phyloP scores from a whole-genome alignment of 2,797 vertebrate genomes.

The Oreochromis mossambicus region DNA sequence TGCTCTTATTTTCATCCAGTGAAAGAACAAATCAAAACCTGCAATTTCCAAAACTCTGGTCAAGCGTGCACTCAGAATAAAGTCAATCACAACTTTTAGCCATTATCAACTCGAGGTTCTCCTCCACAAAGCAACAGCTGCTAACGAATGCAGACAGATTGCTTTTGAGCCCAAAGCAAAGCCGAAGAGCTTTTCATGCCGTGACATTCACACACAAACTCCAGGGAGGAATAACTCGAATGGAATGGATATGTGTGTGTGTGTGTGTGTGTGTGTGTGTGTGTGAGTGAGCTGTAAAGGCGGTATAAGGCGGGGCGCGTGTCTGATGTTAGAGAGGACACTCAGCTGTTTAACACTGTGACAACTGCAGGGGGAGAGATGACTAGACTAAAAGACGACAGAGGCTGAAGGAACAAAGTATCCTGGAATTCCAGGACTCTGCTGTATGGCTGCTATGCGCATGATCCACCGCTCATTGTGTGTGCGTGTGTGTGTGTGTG shows the following conservation, averaged over 20 bases:
- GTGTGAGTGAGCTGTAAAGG: background rate
- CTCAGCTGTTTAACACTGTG: constrained; percentile 29
- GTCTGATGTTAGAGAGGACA: constrained; percentile 11
- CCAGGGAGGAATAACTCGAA: background rate
- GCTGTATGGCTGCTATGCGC: background rate
- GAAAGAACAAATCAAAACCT: background rate
- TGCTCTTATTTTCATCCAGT: background rate
- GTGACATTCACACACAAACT: background rate
- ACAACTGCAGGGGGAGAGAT: constrained; percentile 22
- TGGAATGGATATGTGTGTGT: no score
- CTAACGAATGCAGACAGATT: background rate
- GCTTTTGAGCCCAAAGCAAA: background rate
- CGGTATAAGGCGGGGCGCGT: background rate
- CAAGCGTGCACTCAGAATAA: background rate
- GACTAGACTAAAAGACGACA: background rate
- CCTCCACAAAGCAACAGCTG: background rate
- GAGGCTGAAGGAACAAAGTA: background rate
- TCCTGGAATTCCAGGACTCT: constrained; percentile 10
- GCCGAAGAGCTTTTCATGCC: background rate
- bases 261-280: background rate
- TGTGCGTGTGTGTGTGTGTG: background rate
- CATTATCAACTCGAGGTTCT: background rate
- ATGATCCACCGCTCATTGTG: background rate
- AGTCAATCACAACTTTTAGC: background rate
- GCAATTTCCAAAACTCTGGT: background rate